Evolutionary conservation across 2,888 invertebrate genomes (phyloP), one percentile per base, ranked within the genome.

Genomic region (Xanthorhoe designata): DNA sequence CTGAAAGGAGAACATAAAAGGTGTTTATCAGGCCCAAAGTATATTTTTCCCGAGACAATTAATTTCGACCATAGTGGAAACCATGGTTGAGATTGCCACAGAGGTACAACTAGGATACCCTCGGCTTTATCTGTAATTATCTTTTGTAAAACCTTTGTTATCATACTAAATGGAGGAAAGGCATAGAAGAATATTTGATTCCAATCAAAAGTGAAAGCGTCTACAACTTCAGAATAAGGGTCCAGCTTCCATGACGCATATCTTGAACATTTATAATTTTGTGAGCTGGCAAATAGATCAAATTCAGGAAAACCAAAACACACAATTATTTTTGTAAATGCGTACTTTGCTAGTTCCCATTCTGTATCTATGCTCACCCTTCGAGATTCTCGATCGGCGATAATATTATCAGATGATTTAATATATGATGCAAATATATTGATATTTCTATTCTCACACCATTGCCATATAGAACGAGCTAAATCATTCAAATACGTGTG

Each of bases 11-110:
- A 77, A 18, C 49, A 35, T 35, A 74, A 58, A 3, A 75, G 15
- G 3, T 64, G 0, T 71, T 56, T 67, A 15, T 73, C 42, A 69
- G 76, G 73, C 0, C 52, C 45, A 56, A 75, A 73, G 50, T 47
- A 67, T n/a, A 70, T 1, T 19, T 54, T 38, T 58, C 72, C 55
- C 4, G 74, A 74, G 10, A 59, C 47, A 18, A 71, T 9, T 6
- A 74, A 38, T 5, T 15, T 68, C 1, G 10, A 51, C 49, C 51
- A 72, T 9, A 75, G 1, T 0, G 76, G 75, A 38, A 53, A 77
- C 75, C 76, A 77, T 0, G 76, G 72, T 51, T 78, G 75, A 1
- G 71, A 53, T 3, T 70, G 70, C 76, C 75, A 75, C n/a, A 38
- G 45, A 1, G 74, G 73, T 10, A 73, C 53, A 2, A 75, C 70